Evolutionary conservation across 2,797 vertebrate genomes (phyloP), one percentile per base, ranked within the genome.

Genomic region (Platyrinchus mystaceus): DNA sequence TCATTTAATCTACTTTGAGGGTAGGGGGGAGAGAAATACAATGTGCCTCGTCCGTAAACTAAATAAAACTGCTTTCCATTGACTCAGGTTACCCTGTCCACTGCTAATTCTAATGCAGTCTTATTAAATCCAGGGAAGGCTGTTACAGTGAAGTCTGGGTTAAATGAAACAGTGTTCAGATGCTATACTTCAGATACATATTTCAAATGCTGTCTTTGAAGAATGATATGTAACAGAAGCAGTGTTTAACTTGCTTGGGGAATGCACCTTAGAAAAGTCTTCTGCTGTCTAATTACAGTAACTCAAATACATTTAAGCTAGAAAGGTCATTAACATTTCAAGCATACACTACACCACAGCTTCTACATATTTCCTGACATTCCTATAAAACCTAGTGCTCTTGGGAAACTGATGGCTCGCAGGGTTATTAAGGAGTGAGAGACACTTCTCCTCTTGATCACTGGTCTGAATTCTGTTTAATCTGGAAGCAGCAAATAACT

Each of bases 271-370:
- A 77, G 37, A 87, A 71, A 83, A 69, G 32, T 27, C 43, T 87
- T 87, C 75, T 87, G 60, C 90, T 92, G 52, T 69, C 73, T 86
- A 86, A 94, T 95, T 94, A 94, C 47, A 81, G 62, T 63, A 92
- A 70, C 27, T 59, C 47, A 84, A 89, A 79, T 53, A 76, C 22
- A 47, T 47, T 47, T 47, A 71, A 78, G n/a, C 32, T 76, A 86
- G 69, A 75, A 90, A 90, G 79, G 34, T 94, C 69, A 82, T 95
- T 90, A 95, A 78, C 77, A 81, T 94, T 89, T 88, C 62, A 86
- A 73, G 55, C 63, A 84, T 34, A 63, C 27, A 16, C 26, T 78
- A 52, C 1, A 3, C 43, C n/a, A 71, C 3, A 3, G 68, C n/a
- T 83, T 50, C 22, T 66, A 58, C 3, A 0, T 59, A 39, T 87